phyloP scores from a whole-genome alignment of 2,888 invertebrate species.

The Parochlus steinenii region DNA sequence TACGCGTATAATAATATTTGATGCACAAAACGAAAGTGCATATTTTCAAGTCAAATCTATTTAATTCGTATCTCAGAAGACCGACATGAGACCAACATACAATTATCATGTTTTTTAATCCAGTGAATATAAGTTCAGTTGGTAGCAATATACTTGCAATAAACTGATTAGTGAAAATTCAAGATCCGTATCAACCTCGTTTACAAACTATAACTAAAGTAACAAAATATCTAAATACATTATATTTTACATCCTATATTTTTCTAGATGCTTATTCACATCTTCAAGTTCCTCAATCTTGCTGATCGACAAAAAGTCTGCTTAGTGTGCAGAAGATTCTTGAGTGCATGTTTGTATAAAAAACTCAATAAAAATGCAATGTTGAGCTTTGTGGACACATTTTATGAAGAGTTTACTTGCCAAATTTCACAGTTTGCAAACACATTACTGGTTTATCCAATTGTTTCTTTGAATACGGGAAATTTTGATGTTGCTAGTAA shows the following conservation, averaged over 20 bases:
- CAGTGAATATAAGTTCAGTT: too few relatives aligned
- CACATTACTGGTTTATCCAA: conserved; percentile 2
- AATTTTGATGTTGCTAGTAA: conserved; percentile 6
- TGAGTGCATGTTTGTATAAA: conserved; percentile 8
- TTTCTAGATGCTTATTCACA: conserved; percentile 12
- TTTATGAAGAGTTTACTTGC: conserved; percentile 6
- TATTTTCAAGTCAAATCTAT: too few relatives aligned
- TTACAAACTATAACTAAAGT: too few relatives aligned
- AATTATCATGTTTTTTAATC: too few relatives aligned
- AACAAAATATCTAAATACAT: too few relatives aligned
- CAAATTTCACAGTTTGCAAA: conserved; percentile 6
- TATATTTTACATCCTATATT: conserved; percentile 2
- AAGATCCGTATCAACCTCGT: too few relatives aligned
- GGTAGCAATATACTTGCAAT: too few relatives aligned
- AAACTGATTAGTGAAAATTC: too few relatives aligned
- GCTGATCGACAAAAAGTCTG: conserved; percentile 2
- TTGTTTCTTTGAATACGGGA: conserved; percentile 5
- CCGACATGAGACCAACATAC: too few relatives aligned
- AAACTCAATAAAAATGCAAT: conserved; percentile 2
- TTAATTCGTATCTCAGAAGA: too few relatives aligned
- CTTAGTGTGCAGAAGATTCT: conserved; percentile 5
- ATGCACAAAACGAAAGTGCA: too few relatives aligned
- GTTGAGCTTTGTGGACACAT: conserved; percentile 11
- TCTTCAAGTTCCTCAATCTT: conserved; percentile 9
- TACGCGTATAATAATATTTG: too few relatives aligned